Conservation (phyloP, 2,888 invertebrate genomes). For the Norana najaformis region DNA sequence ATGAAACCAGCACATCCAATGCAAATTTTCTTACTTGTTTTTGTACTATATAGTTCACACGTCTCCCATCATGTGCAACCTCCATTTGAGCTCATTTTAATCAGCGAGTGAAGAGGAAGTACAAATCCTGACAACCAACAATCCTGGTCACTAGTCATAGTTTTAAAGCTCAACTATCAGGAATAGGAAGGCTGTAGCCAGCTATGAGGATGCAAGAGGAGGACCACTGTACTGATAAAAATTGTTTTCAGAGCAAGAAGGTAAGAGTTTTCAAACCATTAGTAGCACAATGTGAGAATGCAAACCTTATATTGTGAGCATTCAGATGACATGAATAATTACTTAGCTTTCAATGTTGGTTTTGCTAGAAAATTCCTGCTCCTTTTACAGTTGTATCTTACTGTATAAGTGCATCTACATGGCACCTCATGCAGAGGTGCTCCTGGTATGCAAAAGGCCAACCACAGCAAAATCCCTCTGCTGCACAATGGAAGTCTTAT, state of each 20-base stretch:
- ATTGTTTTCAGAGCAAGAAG: neutral
- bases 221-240: neutral
- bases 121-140: neutral
- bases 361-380: too few relatives aligned
- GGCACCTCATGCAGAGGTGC: too few relatives aligned
- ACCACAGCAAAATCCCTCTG: too few relatives aligned
- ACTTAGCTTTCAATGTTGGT: too few relatives aligned
- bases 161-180: neutral
- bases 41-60: neutral
- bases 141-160: neutral
- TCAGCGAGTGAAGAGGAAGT: too few relatives aligned
- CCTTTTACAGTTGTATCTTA: neutral
- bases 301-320: neutral
- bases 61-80: neutral
- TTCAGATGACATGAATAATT: conserved; percentile 4
- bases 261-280: neutral
- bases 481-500: neutral
- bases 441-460: neutral
- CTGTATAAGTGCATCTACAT: neutral
- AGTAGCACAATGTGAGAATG: neutral
- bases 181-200: neutral
- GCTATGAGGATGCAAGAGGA: neutral
- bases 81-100: too few relatives aligned
- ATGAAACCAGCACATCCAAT: neutral
- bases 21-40: neutral